Percentiles rank a stretch among this genome's conserved stretches.
Conservation (phyloP, 1,140 invertebrate genomes). For the Brachionus calyciflorus region DNA sequence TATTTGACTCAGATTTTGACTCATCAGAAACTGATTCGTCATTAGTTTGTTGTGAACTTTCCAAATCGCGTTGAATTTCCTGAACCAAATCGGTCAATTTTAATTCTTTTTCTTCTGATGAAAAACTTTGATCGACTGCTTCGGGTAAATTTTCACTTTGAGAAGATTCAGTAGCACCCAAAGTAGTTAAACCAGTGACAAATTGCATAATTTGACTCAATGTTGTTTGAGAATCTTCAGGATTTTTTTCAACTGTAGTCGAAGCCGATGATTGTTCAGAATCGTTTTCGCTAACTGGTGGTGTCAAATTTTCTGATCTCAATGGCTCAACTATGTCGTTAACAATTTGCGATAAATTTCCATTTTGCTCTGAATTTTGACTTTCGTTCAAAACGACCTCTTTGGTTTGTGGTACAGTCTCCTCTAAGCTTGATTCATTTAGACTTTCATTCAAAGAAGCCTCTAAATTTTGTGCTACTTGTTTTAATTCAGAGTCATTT, state of each 20-base stretch:
- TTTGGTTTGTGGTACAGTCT: not conserved
- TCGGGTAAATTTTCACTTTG: too few species aligned
- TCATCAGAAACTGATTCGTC: not conserved
- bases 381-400: not conserved
- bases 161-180: not conserved
- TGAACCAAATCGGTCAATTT: not conserved
- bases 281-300: not conserved
- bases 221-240: not conserved
- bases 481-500: slow-evolving; percentile 11
- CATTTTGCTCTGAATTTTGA: not conserved
- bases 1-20: too few species aligned
- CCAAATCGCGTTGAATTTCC: not conserved
- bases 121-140: not conserved
- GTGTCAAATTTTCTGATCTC: not conserved
- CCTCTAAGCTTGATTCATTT: not conserved
- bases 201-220: slow-evolving; percentile 22
- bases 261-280: not conserved
- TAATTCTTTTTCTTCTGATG: not conserved
- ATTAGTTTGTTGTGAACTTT: not conserved
- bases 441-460: slow-evolving; percentile 10
- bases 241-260: not conserved
- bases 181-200: slow-evolving; percentile 1
- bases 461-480: slow-evolving; percentile 15
- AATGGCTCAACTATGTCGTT: not conserved
- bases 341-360: not conserved